These are phyloP conservation scores for Epinotia bilunana DNA, from an alignment of 2,888 invertebrate genomes.

Conservation along the genomic window DNA sequence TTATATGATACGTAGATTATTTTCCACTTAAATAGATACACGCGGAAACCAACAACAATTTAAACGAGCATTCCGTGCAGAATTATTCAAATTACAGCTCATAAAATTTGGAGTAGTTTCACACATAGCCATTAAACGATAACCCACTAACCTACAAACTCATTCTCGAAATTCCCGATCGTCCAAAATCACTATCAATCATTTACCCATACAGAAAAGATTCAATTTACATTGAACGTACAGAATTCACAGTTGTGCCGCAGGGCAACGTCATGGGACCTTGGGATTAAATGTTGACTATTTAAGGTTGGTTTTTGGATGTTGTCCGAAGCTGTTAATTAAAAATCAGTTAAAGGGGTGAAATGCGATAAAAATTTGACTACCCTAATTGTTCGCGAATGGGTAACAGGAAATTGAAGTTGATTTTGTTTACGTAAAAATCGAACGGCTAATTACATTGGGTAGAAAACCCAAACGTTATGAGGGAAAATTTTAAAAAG, in stretches of 20 bases:
- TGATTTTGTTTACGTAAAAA: constrained; percentile 24
- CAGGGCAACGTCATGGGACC: background rate
- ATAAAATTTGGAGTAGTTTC: constrained; percentile 32
- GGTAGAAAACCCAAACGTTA: too few relatives aligned
- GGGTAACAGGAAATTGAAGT: constrained; percentile 22
- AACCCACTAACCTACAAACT: constrained; percentile 31
- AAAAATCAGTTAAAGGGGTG: constrained; percentile 35
- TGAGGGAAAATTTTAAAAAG: background rate
- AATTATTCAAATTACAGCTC: constrained; percentile 22
- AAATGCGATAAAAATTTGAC: constrained; percentile 30
- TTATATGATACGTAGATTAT: background rate
- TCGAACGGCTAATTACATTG: background rate
- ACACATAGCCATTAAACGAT: constrained; percentile 25
- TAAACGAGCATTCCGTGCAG: constrained; percentile 1
- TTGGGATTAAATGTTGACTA: background rate
- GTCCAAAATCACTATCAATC: background rate
- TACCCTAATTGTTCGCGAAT: constrained; percentile 34
- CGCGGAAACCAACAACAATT: constrained; percentile 11
- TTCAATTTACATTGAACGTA: constrained; percentile 3
- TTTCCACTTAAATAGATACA: background rate
- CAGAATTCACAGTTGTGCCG: background rate
- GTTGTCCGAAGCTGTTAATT: constrained; percentile 19
- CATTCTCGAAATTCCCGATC: constrained; percentile 12
- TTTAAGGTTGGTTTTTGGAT: constrained; percentile 15
- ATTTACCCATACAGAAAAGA: background rate